Conservation (phyloP, 2,113 vertebrate genomes). For the Cathartes aura region DNA sequence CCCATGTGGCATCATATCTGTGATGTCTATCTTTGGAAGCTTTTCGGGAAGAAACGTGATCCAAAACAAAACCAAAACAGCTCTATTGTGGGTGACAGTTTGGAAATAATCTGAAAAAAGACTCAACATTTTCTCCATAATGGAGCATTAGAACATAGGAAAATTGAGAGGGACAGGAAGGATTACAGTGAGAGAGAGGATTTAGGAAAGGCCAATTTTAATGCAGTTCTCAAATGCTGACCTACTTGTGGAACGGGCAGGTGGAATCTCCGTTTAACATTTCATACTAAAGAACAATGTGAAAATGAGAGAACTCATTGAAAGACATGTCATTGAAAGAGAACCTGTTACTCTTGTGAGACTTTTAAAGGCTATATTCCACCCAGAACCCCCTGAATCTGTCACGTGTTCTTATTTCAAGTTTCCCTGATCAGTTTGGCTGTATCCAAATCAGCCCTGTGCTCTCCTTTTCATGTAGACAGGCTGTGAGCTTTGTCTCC, state of each 20-base stretch:
- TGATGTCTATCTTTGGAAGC: not conserved
- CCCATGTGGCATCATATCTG: not conserved
- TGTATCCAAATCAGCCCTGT: not conserved
- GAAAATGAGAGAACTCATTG: constrained; percentile 36
- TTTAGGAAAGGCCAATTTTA: constrained; percentile 46
- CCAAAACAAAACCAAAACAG: not conserved
- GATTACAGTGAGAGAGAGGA: constrained; percentile 1
- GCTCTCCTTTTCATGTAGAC: not conserved
- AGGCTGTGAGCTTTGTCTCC: not conserved
- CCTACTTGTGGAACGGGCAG: constrained; percentile 56
- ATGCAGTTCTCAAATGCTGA: constrained; percentile 54
- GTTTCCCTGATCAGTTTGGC: not conserved
- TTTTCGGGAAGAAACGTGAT: not conserved
- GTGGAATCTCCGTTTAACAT: constrained; percentile 28
- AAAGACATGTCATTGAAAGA: constrained; percentile 8
- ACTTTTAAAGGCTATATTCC: not conserved
- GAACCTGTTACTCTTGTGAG: not conserved
- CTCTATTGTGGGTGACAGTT: not conserved
- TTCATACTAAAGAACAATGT: constrained; percentile 37
- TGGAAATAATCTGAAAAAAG: not conserved
- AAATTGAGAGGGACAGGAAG: constrained; percentile 36
- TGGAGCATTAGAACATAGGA: not conserved
- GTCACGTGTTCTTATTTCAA: constrained; percentile 3
- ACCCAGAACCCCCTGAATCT: not conserved
- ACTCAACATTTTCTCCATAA: not conserved